Evolutionary conservation across 2,113 vertebrate species (phyloP).

Genomic region (Enhydra lutris): DNA sequence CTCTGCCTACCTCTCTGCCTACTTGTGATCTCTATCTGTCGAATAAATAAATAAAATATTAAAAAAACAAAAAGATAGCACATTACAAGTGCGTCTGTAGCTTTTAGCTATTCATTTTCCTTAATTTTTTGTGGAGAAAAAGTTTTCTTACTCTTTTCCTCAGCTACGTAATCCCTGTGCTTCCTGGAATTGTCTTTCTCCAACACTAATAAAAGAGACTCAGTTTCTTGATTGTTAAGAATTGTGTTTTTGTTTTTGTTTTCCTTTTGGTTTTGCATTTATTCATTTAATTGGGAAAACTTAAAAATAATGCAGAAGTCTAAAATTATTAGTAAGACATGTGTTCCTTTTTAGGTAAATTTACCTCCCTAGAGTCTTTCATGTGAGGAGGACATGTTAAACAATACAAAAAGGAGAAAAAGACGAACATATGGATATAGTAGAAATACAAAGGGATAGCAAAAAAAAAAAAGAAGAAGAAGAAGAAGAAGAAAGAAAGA

Average conservation of each 20-base stretch:
- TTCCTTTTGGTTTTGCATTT: not conserved
- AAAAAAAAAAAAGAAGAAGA: not conserved
- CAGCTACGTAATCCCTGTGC: not conserved
- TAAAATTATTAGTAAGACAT: not conserved
- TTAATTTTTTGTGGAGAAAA: not conserved
- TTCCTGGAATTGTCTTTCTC: not conserved
- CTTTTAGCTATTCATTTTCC: not conserved
- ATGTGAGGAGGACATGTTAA: not conserved
- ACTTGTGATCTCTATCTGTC: no score
- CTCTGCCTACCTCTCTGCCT: no score
- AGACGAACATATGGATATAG: not conserved
- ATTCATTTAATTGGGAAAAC: not conserved
- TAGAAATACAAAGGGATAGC: not conserved
- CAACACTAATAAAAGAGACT: not conserved
- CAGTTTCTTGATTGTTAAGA: not conserved
- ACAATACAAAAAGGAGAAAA: not conserved
- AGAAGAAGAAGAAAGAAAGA: no score
- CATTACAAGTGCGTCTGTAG: not conserved
- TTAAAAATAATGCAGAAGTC: not conserved
- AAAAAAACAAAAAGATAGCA: not conserved
- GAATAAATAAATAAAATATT: no score
- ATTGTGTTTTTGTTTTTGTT: not conserved
- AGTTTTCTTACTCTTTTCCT: not conserved
- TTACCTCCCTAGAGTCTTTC: not conserved
- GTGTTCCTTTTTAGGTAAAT: not conserved